A percentile compares a stretch with the other conserved stretches of the same genome.
Conservation (phyloP, 1,140 invertebrate genomes). For the Rhopalosiphum maidis region DNA sequence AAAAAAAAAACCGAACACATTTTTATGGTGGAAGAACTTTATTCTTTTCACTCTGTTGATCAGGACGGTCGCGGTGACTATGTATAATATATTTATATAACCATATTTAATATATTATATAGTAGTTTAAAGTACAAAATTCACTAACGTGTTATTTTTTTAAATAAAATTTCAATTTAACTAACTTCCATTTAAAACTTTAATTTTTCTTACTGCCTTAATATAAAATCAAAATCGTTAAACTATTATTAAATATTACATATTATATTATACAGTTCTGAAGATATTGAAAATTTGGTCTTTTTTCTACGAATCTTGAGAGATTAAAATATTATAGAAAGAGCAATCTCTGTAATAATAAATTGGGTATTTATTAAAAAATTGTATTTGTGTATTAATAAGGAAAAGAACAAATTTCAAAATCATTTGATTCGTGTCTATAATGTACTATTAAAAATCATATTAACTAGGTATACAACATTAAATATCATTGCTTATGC, state of each 20-base stretch:
- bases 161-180: neutral
- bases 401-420: neutral
- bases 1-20: neutral
- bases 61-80: neutral
- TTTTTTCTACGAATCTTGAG: neutral
- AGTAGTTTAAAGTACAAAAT: neutral
- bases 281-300: neutral
- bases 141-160: neutral
- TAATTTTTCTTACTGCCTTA: neutral
- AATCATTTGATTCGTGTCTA: neutral
- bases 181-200: neutral
- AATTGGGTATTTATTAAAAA: neutral
- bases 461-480: neutral
- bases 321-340: neutral
- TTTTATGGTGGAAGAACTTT: neutral
- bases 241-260: neutral
- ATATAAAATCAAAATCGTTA: neutral
- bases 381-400: neutral
- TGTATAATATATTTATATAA: constrained; percentile 7
- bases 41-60: neutral
- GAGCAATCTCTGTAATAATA: neutral
- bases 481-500: neutral
- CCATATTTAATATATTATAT: neutral
- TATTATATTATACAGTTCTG: neutral
- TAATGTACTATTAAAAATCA: neutral